These are phyloP conservation scores for Prenolepis imparis DNA, from an alignment of 2,888 invertebrate species.

Conservation along the genomic window DNA sequence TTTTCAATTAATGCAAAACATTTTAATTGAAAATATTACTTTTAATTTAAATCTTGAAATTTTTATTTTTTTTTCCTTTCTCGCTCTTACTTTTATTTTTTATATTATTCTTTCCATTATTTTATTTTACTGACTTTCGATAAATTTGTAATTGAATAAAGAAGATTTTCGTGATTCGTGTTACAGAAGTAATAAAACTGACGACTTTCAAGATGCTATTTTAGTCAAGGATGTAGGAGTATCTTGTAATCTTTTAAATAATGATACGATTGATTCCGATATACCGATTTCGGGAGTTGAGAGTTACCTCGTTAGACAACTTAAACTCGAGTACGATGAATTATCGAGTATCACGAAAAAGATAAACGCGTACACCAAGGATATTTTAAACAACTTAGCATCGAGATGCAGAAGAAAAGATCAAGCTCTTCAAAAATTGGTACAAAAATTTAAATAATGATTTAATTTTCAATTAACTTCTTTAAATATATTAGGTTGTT, in stretches of 20 bases:
- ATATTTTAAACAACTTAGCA: constrained; percentile 71
- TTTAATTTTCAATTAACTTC: neutral
- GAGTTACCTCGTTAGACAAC: constrained; percentile 67
- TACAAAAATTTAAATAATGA: constrained; percentile 24
- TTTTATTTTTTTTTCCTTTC: neutral
- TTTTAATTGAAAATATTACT: neutral
- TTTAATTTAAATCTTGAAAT: neutral
- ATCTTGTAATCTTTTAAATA: constrained; percentile 71
- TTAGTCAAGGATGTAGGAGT: constrained; percentile 77
- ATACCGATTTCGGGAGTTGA: constrained; percentile 59
- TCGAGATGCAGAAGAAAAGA: constrained; percentile 59
- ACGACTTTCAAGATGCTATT: constrained; percentile 69
- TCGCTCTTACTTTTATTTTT: neutral
- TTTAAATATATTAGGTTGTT: no score
- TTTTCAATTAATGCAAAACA: neutral
- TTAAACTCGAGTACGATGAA: constrained; percentile 76
- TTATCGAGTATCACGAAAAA: constrained; percentile 74
- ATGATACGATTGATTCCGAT: constrained; percentile 11
- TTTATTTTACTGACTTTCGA: neutral
- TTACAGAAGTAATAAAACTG: constrained; percentile 65
- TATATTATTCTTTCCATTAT: neutral
- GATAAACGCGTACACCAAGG: constrained; percentile 75
- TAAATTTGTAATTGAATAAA: neutral
- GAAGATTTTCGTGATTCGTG: neutral
- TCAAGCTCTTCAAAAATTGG: constrained; percentile 36